Percentiles rank a stretch among this genome's conserved stretches.
Evolutionary conservation across 2,888 invertebrate genomes (phyloP).

Genomic region (Troides oblongomaculatus): DNA sequence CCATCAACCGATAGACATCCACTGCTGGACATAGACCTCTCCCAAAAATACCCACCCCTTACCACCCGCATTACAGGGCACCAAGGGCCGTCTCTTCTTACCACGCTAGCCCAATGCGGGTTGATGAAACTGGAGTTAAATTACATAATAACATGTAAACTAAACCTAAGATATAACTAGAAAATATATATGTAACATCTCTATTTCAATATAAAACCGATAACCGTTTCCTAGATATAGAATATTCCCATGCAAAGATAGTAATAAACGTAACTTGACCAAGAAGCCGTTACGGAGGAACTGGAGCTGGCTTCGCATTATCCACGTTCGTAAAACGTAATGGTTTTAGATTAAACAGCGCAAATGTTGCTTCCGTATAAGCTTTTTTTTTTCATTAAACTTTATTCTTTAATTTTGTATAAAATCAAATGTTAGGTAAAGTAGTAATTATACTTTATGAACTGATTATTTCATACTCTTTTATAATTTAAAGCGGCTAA

Average conservation of each 20-base stretch:
- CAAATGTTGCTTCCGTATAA: constrained; percentile 6
- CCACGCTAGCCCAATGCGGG: too few species aligned
- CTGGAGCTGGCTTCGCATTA: constrained; percentile 20
- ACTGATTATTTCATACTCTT: too few species aligned
- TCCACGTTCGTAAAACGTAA: constrained; percentile 28
- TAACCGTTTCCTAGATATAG: background rate
- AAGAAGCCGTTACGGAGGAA: constrained; percentile 16
- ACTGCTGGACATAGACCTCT: too few species aligned
- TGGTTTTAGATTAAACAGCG: constrained; percentile 20
- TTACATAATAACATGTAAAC: too few species aligned
- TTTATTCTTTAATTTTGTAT: background rate
- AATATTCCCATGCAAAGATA: constrained; percentile 3
- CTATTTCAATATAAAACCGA: background rate
- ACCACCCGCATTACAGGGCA: too few species aligned
- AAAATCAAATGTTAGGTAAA: too few species aligned
- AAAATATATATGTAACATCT: background rate
- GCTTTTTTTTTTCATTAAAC: background rate
- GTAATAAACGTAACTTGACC: constrained; percentile 18
- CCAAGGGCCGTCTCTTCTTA: too few species aligned
- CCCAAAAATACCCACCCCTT: too few species aligned
- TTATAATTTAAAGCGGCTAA: too few species aligned
- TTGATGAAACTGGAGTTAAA: too few species aligned
- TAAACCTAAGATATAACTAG: background rate
- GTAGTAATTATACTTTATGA: too few species aligned
- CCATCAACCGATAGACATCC: too few species aligned